A percentile compares a stretch with the other conserved stretches of the same genome.
These are phyloP conservation scores for Thaleichthys pacificus DNA, from an alignment of 2,797 vertebrate species.

Conservation along the genomic window DNA sequence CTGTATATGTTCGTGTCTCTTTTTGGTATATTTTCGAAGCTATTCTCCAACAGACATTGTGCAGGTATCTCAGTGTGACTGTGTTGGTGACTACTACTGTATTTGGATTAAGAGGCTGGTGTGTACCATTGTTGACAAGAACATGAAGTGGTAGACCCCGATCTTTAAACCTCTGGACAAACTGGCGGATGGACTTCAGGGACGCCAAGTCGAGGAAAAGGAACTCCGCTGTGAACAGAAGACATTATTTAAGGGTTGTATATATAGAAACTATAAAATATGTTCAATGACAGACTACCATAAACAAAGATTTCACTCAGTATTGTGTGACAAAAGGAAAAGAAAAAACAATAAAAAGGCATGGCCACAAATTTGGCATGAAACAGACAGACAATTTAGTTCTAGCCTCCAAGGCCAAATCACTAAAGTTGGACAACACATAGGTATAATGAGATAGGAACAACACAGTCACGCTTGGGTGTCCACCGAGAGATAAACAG, in stretches of 20 bases:
- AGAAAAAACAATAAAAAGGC: neutral
- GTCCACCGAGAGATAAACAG: neutral
- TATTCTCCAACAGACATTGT: neutral
- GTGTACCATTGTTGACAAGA: constrained; percentile 89
- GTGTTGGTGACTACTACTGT: neutral
- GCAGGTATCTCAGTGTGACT: neutral
- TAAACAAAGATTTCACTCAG: neutral
- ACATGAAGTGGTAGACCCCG: constrained; percentile 81
- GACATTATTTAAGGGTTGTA: neutral
- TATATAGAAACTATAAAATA: constrained; percentile 10
- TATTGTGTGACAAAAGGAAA: neutral
- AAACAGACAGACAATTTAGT: neutral
- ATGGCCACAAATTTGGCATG: neutral
- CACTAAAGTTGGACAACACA: neutral
- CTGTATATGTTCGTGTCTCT: neutral
- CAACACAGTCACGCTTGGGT: neutral
- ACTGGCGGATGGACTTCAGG: constrained; percentile 80
- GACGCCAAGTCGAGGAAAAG: constrained; percentile 86
- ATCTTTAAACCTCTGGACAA: constrained; percentile 77
- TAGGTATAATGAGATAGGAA: constrained; percentile 1
- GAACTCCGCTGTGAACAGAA: constrained; percentile 80
- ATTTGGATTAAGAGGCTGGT: neutral
- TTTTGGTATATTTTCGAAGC: neutral
- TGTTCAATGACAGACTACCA: neutral
- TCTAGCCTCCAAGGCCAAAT: neutral